Evolutionary conservation across 2,888 invertebrate genomes (phyloP), one percentile per base, ranked within the genome.

Genomic region (Megalurothrips usitatus): DNA sequence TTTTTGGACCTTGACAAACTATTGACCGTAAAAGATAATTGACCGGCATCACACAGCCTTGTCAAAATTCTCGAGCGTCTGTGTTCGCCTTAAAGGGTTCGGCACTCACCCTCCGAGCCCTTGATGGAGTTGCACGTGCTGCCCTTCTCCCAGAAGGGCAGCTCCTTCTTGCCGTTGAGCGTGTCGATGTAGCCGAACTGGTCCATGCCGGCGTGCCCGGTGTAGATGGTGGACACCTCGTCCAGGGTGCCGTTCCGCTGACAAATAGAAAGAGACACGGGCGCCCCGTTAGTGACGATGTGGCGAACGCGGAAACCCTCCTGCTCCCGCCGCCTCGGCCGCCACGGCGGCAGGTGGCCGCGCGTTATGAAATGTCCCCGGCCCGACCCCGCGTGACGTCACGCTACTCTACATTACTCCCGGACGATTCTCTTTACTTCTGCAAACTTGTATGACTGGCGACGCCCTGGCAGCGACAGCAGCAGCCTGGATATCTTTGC

Each of bases 171-270:
- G 0, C 95, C 95, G 84, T 94, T 94, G 11, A 95, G 87, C 75
- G 90, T 91, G 85, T 93, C 92, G 82, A 95, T 87, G 75, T 94
- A 90, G 0, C 95, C 95, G 84, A 95, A 94, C 47, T 92, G 90
- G 10, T 92, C 90, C 93, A 95, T 92, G 19, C 90, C 89, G n/a
- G 88, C 89, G 80, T 91, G 90, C 0, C 95, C 94, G 0, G 94
- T 93, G 85, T 92, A 92, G 68, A 95, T 94, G 0, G 93, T 94
- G 0, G 93, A 93, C 3, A 94, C 91, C 86, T 95, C 94, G 17
- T 92, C 91, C 26, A 95, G 86, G 0, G 94, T 94, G 0, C 94
- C 94, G 85, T 95, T 95, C 85, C 95, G 90, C 92, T 94, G 87
- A 8, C 14, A 19, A n/a, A 11, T 14, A 34, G 34, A 79, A 43